phyloP scores from a whole-genome alignment of 1,140 invertebrate species.

The Anthonomus grandis region DNA sequence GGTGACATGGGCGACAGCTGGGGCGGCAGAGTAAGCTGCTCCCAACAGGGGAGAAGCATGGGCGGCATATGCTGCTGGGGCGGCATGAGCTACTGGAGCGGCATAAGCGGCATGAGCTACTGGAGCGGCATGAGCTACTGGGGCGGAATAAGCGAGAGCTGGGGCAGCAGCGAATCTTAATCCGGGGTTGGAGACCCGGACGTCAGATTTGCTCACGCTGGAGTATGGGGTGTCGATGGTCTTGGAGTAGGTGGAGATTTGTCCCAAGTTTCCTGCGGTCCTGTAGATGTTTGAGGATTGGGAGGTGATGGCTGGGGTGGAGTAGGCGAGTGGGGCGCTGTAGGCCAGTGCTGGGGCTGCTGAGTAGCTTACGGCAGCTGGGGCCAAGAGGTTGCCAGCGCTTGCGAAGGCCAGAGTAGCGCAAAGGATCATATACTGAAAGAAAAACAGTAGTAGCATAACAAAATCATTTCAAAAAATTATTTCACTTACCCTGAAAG shows the following conservation, averaged over 20 bases:
- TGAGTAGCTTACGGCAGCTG: too few species aligned
- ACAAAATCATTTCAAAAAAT: too few species aligned
- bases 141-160: conserved; percentile 25
- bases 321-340: conserved; percentile 43
- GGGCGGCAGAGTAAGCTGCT: conserved; percentile 40
- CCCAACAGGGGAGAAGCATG: conserved; percentile 51
- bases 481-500: conserved; percentile 2
- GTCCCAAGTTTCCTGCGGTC: conserved; percentile 60
- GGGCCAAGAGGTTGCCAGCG: conserved; percentile 57
- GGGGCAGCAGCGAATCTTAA: conserved; percentile 47
- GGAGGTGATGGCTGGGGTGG: conserved; percentile 52
- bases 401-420: conserved; percentile 64
- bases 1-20: too few species aligned
- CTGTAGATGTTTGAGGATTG: conserved; percentile 61
- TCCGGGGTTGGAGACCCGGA: conserved; percentile 62
- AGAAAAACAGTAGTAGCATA: too few species aligned
- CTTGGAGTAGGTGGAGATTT: conserved; percentile 62
- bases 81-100: conserved; percentile 35
- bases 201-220: conserved; percentile 61
- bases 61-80: conserved; percentile 42
- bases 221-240: conserved; percentile 67
- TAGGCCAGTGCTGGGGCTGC: conserved; percentile 30
- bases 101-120: too few species aligned
- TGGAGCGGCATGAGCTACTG: too few species aligned
- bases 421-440: conserved; percentile 59